Base-by-base conservation (phyloP, 2,113 vertebrate species). In the Onychostoma macrolepis region DNA sequence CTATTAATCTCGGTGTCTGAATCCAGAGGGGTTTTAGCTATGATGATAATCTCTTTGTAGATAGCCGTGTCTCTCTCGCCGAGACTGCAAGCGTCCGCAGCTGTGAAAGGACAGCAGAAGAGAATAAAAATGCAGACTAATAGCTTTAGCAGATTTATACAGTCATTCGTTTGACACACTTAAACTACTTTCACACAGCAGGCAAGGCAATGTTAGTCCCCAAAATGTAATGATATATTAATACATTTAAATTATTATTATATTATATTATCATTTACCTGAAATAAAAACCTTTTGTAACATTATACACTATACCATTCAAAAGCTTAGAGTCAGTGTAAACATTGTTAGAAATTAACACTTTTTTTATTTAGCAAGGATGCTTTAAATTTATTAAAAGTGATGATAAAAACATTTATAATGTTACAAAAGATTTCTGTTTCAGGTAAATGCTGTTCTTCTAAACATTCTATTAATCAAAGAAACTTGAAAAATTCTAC, bases 1-100 rank as follows among this genome's bases (percentile, higher is more conserved):
- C 90, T 92, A 94, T 95, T 92, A 88, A 94, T 95, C 94, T 94
- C 93, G 87, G 93, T 92, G 86, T 89, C 87, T 89, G 89, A 89
- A 89, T 85, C 89, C 88, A 87, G 89, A 92, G 89, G 89, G 83
- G 87, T 90, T 93, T 78, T 15, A 86, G 80, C 77, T 56, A n/a
- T 76, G 80, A 84, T 85, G 86, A 87, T 90, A 72, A 61, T 67
- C 72, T 85, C 56, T 83, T 80, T 80, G 80, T 75, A 80, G 81
- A 83, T 53, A 74, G 50, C 21, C 13, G 28, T 83, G 69, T 85
- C 45, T 86, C 56, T 84, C 65, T 61, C n/a, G 13, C 78, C 4
- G 36, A 41, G 38, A 71, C 83, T 48, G 82, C 79, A 89, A 58
- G 72, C 11, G 21, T 58, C 7, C 65, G 5, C 21, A 58, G 85